Conservation (phyloP, 1,140 invertebrate genomes). For the Tetragnatha versicolor region DNA sequence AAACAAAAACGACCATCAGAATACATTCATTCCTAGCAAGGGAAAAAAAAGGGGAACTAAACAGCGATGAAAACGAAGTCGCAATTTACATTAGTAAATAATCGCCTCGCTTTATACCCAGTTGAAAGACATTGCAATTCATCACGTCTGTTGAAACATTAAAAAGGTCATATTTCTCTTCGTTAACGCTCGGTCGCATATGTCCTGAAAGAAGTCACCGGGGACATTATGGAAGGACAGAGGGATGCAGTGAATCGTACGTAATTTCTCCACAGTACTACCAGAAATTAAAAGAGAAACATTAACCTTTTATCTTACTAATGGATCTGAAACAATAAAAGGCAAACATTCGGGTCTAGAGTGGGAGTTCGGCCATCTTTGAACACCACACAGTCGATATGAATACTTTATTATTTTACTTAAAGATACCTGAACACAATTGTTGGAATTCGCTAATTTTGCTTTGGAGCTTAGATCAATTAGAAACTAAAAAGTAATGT, state of each 20-base stretch:
- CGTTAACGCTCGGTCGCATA: neutral
- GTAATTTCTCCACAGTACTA: slow-evolving; percentile 10
- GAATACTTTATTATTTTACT: too few relatives aligned
- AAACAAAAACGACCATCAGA: neutral
- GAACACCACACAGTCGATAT: too few relatives aligned
- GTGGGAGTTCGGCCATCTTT: too few relatives aligned
- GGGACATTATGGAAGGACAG: slow-evolving; percentile 1
- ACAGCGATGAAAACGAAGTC: neutral
- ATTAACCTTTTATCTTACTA: slow-evolving; percentile 39
- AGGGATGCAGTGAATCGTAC: neutral
- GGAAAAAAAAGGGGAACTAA: neutral
- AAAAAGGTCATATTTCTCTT: slow-evolving; percentile 43
- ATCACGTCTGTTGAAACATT: slow-evolving; percentile 24
- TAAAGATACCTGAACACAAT: too few relatives aligned
- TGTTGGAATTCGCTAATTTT: too few relatives aligned
- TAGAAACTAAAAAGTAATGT: too few relatives aligned
- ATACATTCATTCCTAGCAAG: neutral
- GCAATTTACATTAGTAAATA: slow-evolving; percentile 8
- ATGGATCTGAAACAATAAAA: slow-evolving; percentile 2
- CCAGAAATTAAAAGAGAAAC: slow-evolving; percentile 42
- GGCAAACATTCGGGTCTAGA: too few relatives aligned
- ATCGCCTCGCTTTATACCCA: neutral
- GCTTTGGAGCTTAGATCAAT: too few relatives aligned
- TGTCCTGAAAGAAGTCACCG: slow-evolving; percentile 22
- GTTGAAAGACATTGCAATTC: neutral